Percentiles rank a stretch among this genome's conserved stretches.
Evolutionary conservation across 1,140 invertebrate genomes (phyloP).

Genomic region (Eurosta solidaginis): DNA sequence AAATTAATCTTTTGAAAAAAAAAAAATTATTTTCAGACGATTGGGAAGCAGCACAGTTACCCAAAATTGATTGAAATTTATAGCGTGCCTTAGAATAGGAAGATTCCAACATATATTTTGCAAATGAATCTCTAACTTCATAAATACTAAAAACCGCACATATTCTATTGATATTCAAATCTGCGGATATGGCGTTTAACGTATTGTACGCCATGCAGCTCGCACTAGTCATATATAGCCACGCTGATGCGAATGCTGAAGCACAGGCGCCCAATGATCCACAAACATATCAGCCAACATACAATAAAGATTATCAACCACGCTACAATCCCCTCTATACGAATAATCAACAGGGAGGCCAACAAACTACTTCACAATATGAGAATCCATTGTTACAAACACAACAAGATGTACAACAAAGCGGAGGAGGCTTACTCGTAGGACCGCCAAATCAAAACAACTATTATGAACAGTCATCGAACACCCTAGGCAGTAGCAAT

Average conservation of each 20-base stretch:
- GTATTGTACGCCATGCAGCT: neutral
- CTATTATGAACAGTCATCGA: conserved; percentile 34
- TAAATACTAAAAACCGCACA: neutral
- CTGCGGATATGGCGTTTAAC: neutral
- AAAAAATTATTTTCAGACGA: neutral
- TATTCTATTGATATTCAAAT: neutral
- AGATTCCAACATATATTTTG: too few species aligned
- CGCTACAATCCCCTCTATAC: conserved; percentile 53
- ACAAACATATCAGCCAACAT: conserved; percentile 49
- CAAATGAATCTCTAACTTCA: neutral
- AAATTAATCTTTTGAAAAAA: neutral
- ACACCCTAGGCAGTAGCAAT: conserved; percentile 40
- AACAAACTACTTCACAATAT: conserved; percentile 39
- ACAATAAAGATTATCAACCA: conserved; percentile 53
- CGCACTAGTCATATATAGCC: neutral
- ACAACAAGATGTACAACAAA: conserved; percentile 37
- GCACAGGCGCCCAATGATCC: conserved; percentile 44
- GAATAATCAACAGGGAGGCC: conserved; percentile 40
- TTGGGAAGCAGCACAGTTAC: too few species aligned
- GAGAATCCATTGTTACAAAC: conserved; percentile 49
- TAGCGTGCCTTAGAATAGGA: too few species aligned
- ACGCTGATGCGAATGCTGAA: conserved; percentile 26
- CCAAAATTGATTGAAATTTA: too few species aligned
- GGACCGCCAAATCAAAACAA: conserved; percentile 40
- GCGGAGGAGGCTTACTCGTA: conserved; percentile 12